Evolutionary conservation across 1,140 invertebrate species (phyloP), one percentile per base, ranked within the genome.

Genomic region (Eumeta japonica): DNA sequence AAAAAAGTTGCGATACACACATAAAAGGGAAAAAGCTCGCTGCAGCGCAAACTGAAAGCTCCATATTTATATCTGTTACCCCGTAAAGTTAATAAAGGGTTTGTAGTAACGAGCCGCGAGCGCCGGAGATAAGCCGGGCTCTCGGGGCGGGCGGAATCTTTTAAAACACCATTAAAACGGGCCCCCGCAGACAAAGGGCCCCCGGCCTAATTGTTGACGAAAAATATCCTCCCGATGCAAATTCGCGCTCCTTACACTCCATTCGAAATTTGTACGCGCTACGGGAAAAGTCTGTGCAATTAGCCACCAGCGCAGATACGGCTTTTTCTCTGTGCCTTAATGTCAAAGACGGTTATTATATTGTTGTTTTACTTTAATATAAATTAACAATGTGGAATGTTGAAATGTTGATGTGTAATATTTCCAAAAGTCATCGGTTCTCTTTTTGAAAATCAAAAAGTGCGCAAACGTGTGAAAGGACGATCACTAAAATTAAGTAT

Each of bases 71-170:
- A 68, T 70, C 56, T 63, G 68, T 68, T 70, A 56, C 52, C 46
- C 61, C 64, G 59, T 71, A 73, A 73, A 71, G 59, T 71, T 68
- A 68, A 73, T 73, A 68, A 67, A 68, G 58, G 59, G 65, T 62
- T 68, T 67, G 65, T 65, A 66, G 58, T 59, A 60, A 65, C 61
- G 65, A 59, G 63, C 58, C 57, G 40, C 5, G 46, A 52, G 58
- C 59, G 62, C 64, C 58, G 55, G 53, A 58, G 66, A 67, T 70
- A 68, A 68, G 62, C 64, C 48, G 50, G 46, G 53, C 43, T 55
- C 53, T 45, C 51, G 51, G 45, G 33, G 31, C 55, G 55, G 55
- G 58, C 51, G 55, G 50, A 70, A 73, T 73, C 65, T 70, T 68
- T 73, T 71, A 73, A 68, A 71, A 68, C 55, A 57, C 68, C 64